phyloP scores from a whole-genome alignment of 37 sponge, comb jelly and placozoan species.

The Ianthella basta region DNA sequence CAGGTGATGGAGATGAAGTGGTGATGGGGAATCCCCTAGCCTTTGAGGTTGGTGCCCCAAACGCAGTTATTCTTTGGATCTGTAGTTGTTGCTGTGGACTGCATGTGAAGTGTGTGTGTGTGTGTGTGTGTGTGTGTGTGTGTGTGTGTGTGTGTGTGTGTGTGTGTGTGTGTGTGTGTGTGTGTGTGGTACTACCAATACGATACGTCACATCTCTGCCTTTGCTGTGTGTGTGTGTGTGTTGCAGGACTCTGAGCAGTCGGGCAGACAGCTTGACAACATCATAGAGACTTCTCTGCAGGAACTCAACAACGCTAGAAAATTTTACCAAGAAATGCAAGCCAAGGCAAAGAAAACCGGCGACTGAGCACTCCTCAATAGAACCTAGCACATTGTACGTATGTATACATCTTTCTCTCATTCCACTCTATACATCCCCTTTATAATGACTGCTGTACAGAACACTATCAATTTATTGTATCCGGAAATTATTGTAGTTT shows the following conservation, averaged over 20 bases:
- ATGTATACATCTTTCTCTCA: too few species aligned
- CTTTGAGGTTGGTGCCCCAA: conserved; percentile 17
- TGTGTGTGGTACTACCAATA: not conserved
- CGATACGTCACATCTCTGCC: too few species aligned
- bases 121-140: too few species aligned
- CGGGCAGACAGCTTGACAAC: conserved; percentile 65
- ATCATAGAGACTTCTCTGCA: conserved; percentile 79
- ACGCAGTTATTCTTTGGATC: too few species aligned
- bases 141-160: conserved; percentile 24
- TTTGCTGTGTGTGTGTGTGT: not conserved
- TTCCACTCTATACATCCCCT: too few species aligned
- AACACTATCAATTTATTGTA: too few species aligned
- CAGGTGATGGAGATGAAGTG: conserved; percentile 1
- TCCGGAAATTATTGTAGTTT: too few species aligned
- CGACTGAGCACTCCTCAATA: not conserved
- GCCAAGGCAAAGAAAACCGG: conserved; percentile 27
- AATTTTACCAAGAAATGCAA: conserved; percentile 83
- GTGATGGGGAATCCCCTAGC: conserved; percentile 50
- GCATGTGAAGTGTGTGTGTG: too few species aligned
- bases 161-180: conserved; percentile 31
- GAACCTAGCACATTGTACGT: too few species aligned
- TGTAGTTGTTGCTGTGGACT: too few species aligned
- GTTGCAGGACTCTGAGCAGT: not conserved
- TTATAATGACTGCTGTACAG: too few species aligned
- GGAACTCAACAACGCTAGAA: conserved; percentile 77